A percentile compares a stretch with the other conserved stretches of the same genome.
These are phyloP conservation scores for Hyaena hyaena DNA, from an alignment of 2,113 vertebrate species.

Conservation along the genomic window DNA sequence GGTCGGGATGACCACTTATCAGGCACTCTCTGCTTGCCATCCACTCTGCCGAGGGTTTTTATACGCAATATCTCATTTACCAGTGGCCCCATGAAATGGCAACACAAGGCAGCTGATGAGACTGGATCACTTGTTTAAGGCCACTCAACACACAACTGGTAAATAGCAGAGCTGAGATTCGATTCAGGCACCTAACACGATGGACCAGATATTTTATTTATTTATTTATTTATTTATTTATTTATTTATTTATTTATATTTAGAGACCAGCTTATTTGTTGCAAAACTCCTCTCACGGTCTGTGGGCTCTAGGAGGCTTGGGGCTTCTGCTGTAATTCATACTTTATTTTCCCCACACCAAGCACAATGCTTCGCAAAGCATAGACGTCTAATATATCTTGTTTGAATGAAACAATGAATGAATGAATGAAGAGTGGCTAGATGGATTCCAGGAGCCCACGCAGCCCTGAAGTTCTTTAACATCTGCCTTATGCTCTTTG, in stretches of 20 bases:
- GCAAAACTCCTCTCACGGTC: background rate
- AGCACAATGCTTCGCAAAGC: background rate
- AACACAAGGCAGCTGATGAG: background rate
- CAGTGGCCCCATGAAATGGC: background rate
- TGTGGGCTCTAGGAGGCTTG: background rate
- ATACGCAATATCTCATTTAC: background rate
- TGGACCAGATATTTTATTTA: background rate
- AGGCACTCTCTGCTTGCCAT: background rate
- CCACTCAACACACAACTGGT: background rate
- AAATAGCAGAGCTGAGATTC: background rate
- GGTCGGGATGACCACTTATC: rapidly evolving
- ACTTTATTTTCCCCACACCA: background rate
- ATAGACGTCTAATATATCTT: background rate
- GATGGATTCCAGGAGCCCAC: background rate
- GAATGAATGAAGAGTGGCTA: background rate
- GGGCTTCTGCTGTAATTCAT: background rate
- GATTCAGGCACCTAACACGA: background rate
- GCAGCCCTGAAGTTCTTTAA: background rate
- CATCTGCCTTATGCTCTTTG: slow-evolving; percentile 4
- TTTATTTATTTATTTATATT: background rate
- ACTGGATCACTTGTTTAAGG: background rate
- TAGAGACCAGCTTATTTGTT: background rate
- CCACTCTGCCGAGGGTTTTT: background rate
- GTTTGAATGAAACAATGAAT: background rate
- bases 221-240: background rate